phyloP scores from a whole-genome alignment of 2,113 vertebrate genomes.

The Geococcyx californianus region DNA sequence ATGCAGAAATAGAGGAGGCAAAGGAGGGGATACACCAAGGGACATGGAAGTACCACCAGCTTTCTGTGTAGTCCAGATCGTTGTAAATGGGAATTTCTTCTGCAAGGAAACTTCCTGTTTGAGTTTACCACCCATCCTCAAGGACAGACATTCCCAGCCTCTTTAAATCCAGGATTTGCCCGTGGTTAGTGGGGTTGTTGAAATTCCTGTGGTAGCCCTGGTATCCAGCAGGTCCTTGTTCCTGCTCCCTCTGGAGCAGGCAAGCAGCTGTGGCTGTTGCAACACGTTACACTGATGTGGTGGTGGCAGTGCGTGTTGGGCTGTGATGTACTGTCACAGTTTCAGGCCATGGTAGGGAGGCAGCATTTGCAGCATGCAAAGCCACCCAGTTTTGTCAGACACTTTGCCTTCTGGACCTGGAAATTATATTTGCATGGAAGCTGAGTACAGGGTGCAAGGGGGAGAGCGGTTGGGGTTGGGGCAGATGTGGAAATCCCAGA shows the following conservation, averaged over 20 bases:
- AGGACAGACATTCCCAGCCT: not conserved
- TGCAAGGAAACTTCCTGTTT: accelerated
- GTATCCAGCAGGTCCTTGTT: not conserved
- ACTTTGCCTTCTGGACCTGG: not conserved
- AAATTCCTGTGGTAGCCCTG: not conserved
- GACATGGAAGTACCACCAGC: not conserved
- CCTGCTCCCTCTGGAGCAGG: not conserved
- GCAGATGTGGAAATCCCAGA: not conserved
- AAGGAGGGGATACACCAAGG: not conserved
- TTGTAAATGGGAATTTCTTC: not conserved
- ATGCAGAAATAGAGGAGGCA: not conserved
- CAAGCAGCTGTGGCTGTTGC: not conserved
- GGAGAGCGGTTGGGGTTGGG: not conserved
- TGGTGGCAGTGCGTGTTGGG: accelerated
- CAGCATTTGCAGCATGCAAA: not conserved
- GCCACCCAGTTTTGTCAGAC: not conserved
- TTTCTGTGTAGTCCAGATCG: not conserved
- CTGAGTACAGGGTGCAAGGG: not conserved
- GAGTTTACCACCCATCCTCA: not conserved
- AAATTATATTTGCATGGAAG: not conserved
- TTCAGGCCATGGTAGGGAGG: accelerated
- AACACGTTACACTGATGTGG: accelerated
- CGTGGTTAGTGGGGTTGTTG: not conserved
- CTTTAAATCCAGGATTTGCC: not conserved
- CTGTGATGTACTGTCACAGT: accelerated